Evolutionary conservation across 2,113 vertebrate species (phyloP), one percentile per base, ranked within the genome.

Genomic region (Balaeniceps rex): DNA sequence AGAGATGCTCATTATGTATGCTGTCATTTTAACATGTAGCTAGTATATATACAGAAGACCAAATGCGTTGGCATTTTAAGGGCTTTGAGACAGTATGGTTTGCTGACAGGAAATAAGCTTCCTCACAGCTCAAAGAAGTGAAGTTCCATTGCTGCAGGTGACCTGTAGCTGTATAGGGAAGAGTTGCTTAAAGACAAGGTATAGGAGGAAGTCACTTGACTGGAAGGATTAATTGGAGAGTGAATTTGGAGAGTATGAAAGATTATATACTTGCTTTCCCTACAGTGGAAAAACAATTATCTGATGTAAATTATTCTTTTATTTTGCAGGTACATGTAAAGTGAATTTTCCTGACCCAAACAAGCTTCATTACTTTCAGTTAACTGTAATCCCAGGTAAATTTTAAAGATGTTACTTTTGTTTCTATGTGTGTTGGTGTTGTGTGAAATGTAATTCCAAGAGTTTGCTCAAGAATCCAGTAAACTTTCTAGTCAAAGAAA

Each of bases 341-440:
- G 98, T 99, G 98, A 99, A 98, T 96, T 99, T 99, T 97, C 98
- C 99, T 52, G 99, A 99, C 74, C 99, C 99, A 87, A 98, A 99
- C 98, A 99, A 99, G 97, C 98, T 99, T 64, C 99, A 99, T 97
- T 98, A 99, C 97, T 99, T 99, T 96, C 99, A 99, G 92, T 98
- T 99, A 90, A 99, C 98, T 24, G 99, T 99, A 89, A 99, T 98
- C 95, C 99, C 99, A 98, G 99, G 99, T 99, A 99, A 99, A 33
- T 65, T 69, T 38, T 18, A 47, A 74, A 25, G 2, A 2, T 23
- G 3, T 44, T 46, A 3, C 14, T 91, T 78, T 36, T 60, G 8
- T 40, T 79, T 70, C 55, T 93, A 1, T 25, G 2, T 86, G 9
- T 47, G 25, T 46, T 93, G 28, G 3, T 71, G 21, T 64, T 71